Evolutionary conservation across 2,888 invertebrate species (phyloP), one percentile per base, ranked within the genome.

Genomic region (Elmis aenea): DNA sequence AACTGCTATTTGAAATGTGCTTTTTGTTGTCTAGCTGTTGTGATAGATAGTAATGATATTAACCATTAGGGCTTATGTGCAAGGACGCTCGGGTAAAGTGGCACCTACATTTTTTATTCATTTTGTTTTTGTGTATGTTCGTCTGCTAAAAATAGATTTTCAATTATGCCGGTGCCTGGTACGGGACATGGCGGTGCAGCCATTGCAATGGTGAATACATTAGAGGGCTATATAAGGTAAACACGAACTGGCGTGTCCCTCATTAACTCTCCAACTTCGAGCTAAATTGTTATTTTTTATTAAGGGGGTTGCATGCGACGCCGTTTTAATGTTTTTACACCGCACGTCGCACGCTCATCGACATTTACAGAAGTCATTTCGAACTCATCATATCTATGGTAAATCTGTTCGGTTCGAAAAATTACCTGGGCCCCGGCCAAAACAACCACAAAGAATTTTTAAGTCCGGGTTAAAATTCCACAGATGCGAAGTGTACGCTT

Each of bases 161-260:
- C 48, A 48, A 48, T 48, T 48, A 48, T 29, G 25, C 33, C 36
- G 36, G 48, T 48, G 38, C 48, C 48, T 37, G 48, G 48, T 33
- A 48, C 48, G 36, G 45, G 32, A 36, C 41, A 34, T 24, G 26
- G 33, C 38, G 32, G 27, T 35, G 38, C 42, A 35, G 38, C 34
- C 38, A 42, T 33, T 42, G 42, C 42, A 42, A 38, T 38, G 32
- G 33, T 38, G 42, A 42, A 42, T 42, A 42, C 38, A 42, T 42
- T 42, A 42, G 34, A 42, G 28, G 28, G 34, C 47, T 44, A 45
- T 46, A 48, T 51, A 51, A 52, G 50, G 50, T 47, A 48, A 52
- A 50, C 51, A 51, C 49, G 49, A 46, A 48, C 45, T 45, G 40
- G 41, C 45, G 40, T 41, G 45, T 40, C 41, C 43, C 45, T 48